Evolutionary conservation across 2,888 invertebrate species (phyloP).

Genomic region (Tryphoninae sp.): DNA sequence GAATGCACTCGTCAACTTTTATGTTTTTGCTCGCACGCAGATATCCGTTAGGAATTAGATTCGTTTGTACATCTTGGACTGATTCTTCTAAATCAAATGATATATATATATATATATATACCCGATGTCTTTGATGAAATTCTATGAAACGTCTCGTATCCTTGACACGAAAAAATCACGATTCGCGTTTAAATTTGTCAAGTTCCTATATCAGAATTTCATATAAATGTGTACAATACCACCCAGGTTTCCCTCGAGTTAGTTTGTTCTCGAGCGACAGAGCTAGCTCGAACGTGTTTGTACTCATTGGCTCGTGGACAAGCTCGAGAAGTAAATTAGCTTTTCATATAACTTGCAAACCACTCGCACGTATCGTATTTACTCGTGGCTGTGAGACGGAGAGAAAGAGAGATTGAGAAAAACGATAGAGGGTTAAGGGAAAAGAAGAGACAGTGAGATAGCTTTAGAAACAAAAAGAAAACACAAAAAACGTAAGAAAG

Average conservation of each 20-base stretch:
- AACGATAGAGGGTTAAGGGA: constrained; percentile 8
- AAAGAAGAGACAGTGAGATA: neutral
- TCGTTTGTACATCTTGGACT: neutral
- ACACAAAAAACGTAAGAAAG: neutral
- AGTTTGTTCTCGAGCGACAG: neutral
- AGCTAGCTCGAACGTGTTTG: constrained; percentile 52
- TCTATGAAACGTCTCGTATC: neutral
- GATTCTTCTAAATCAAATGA: neutral
- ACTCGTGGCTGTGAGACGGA: constrained; percentile 38
- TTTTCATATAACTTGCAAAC: constrained; percentile 45
- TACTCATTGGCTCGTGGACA: constrained; percentile 46
- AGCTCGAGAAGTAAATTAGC: constrained; percentile 57
- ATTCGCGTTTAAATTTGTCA: neutral
- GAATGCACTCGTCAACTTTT: constrained; percentile 11
- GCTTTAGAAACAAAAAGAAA: neutral
- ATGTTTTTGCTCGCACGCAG: neutral
- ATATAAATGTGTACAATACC: neutral
- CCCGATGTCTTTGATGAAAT: neutral
- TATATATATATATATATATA: neutral
- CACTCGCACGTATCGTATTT: constrained; percentile 35
- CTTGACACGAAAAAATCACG: neutral
- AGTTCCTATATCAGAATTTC: neutral
- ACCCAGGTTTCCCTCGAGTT: constrained; percentile 24
- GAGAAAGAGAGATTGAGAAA: constrained; percentile 1
- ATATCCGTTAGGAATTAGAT: neutral